These are phyloP conservation scores for Mayetiola destructor DNA, from an alignment of 2,888 invertebrate species.

Conservation along the genomic window DNA sequence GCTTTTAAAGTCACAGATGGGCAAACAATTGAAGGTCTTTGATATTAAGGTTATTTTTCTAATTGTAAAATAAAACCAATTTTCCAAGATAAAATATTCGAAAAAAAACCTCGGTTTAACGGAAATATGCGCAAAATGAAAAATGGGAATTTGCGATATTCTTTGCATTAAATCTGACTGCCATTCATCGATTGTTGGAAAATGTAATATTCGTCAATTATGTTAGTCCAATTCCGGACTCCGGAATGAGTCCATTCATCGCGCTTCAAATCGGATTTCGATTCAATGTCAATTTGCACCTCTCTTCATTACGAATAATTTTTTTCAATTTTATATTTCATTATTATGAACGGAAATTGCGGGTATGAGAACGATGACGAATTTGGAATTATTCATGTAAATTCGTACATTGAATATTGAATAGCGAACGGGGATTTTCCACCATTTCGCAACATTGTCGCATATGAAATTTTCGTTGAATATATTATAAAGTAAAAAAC, in stretches of 20 bases:
- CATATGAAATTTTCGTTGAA: too few relatives aligned
- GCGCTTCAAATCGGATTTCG: constrained; percentile 8
- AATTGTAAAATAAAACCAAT: too few relatives aligned
- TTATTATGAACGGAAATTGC: neutral
- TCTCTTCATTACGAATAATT: constrained; percentile 1
- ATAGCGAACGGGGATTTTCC: neutral
- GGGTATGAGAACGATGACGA: neutral
- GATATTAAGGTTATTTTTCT: too few relatives aligned
- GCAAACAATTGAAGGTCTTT: too few relatives aligned
- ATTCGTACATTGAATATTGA: constrained; percentile 3
- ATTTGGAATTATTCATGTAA: constrained; percentile 6
- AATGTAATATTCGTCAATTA: too few relatives aligned
- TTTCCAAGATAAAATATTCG: too few relatives aligned
- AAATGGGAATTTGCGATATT: too few relatives aligned
- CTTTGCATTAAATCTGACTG: too few relatives aligned
- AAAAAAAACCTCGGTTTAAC: too few relatives aligned
- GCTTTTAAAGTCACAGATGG: neutral
- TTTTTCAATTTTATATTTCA: neutral
- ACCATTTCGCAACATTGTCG: neutral
- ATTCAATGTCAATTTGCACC: neutral
- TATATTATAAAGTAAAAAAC: too few relatives aligned
- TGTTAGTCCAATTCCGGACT: too few relatives aligned
- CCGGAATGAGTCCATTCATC: constrained; percentile 8
- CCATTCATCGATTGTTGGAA: too few relatives aligned
- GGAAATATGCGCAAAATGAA: neutral